Percentiles rank a stretch among this genome's conserved stretches.
These are phyloP conservation scores for Nothobranchius furzeri DNA, from an alignment of 2,113 vertebrate genomes.

Conservation along the genomic window DNA sequence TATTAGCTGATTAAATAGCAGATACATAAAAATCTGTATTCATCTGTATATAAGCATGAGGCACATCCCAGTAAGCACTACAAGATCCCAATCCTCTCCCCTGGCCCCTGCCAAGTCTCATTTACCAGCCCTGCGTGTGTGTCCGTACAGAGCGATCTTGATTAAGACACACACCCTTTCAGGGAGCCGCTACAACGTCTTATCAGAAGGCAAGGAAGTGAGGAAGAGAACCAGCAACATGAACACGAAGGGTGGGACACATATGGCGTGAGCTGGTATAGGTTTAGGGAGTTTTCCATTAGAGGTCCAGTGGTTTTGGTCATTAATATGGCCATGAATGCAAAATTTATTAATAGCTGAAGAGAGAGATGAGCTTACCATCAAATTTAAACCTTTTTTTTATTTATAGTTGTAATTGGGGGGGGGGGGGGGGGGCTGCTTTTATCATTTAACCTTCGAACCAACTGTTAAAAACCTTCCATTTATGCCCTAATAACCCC, in stretches of 20 bases:
- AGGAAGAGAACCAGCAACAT: constrained; percentile 65
- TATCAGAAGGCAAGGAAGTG: constrained; percentile 58
- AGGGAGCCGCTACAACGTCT: constrained; percentile 47
- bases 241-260: constrained; percentile 52
- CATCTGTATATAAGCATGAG: constrained; percentile 29
- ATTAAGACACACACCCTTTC: constrained; percentile 65
- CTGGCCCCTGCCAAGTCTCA: constrained; percentile 54
- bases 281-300: constrained; percentile 42
- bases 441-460: too few species aligned
- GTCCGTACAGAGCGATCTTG: constrained; percentile 52
- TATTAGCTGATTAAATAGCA: too few species aligned
- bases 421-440: too few species aligned
- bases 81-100: constrained; percentile 49
- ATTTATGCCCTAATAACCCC: too few species aligned
- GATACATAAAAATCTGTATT: background rate
- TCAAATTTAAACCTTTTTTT: too few species aligned
- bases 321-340: constrained; percentile 1
- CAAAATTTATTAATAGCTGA: constrained; percentile 9
- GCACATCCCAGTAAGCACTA: constrained; percentile 33
- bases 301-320: background rate
- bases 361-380: background rate
- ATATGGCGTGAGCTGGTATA: constrained; percentile 26
- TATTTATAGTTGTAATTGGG: too few species aligned
- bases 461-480: too few species aligned
- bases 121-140: constrained; percentile 53